Conservation (phyloP, 30 jellyfish, hydroid and myxozoan genomes). For the Chrysaora quinquecirrha region DNA sequence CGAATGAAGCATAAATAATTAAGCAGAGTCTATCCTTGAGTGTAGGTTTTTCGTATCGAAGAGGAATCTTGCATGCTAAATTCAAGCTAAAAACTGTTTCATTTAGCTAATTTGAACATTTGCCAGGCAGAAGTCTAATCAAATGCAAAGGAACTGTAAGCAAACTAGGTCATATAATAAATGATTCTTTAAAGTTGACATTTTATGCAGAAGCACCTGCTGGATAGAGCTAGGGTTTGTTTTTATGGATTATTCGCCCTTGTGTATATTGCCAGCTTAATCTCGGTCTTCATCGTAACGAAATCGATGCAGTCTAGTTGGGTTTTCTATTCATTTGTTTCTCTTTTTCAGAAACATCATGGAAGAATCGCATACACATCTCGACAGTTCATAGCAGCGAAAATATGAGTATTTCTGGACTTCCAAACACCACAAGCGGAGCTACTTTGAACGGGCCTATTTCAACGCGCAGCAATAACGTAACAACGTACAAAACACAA, state of each 20-base stretch:
- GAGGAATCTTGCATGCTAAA: slow-evolving; percentile 37
- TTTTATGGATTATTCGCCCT: neutral
- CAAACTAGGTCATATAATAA: too few relatives aligned
- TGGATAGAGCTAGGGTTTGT: neutral
- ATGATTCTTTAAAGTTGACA: neutral
- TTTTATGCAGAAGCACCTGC: slow-evolving; percentile 1
- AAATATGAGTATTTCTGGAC: slow-evolving; percentile 70
- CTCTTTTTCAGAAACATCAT: slow-evolving; percentile 50
- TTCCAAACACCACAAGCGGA: slow-evolving; percentile 74
- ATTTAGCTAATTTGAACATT: neutral
- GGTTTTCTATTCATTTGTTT: neutral
- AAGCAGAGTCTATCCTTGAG: slow-evolving; percentile 54
- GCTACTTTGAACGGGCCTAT: slow-evolving; percentile 75
- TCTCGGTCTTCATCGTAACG: neutral
- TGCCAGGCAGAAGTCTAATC: neutral
- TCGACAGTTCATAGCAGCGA: slow-evolving; percentile 43
- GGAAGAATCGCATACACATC: slow-evolving; percentile 51
- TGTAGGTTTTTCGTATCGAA: slow-evolving; percentile 29
- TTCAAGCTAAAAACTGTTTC: slow-evolving; percentile 10
- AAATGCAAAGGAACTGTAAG: too few relatives aligned
- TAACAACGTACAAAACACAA: slow-evolving; percentile 28
- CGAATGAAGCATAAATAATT: slow-evolving; percentile 51
- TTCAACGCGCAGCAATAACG: slow-evolving; percentile 44
- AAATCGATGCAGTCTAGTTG: slow-evolving; percentile 13
- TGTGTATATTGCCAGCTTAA: neutral